Evolutionary conservation across 2,888 invertebrate species (phyloP), one percentile per base, ranked within the genome.

Genomic region (Coenonympha arcania): DNA sequence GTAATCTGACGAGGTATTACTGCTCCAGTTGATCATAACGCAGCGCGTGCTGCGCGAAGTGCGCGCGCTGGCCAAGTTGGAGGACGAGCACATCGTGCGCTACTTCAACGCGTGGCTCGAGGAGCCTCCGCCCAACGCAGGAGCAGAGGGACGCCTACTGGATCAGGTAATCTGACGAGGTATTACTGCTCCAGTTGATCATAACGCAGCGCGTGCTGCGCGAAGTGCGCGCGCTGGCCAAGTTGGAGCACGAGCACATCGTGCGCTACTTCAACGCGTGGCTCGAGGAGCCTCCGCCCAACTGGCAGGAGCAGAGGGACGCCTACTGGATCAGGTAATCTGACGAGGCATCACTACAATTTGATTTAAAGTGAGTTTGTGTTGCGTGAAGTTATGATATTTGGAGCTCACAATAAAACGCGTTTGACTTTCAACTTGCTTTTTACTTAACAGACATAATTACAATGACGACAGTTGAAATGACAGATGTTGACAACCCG

Each of bases 81-180:
- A 99, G 57, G 98, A 99, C 83, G 91, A 91, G 36, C 93, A 98
- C 73, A 99, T 99, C 61, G 98, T 99, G 44, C 89, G 99, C 1
- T 99, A 98, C 79, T 95, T 93, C 78, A 93, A 96, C 86, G 93
- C 98, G 0, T 99, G 99, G 99, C 88, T 96, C 0, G 98, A 99
- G 78, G 90, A 91, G 51, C 98, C 98, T 6, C 98, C 98, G 2
- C 84, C 89, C 6, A 92, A 91, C 5, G 96, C 93, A 95, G 74
- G 92, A 94, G 64, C 87, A 89, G 20, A 89, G 91, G 37, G 97
- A 97, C 77, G 87, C 88, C 18, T 73, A 88, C 4, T 90, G 89
- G 88, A 78, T 88, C 62, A 76, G 79, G 87, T 87, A 44, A 44
- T 34, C 30, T 15, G n/a, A n/a, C n/a, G 15, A 39, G 39, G 22